These are phyloP conservation scores for Zophobas morio DNA, from an alignment of 1,140 invertebrate species.

Conservation along the genomic window DNA sequence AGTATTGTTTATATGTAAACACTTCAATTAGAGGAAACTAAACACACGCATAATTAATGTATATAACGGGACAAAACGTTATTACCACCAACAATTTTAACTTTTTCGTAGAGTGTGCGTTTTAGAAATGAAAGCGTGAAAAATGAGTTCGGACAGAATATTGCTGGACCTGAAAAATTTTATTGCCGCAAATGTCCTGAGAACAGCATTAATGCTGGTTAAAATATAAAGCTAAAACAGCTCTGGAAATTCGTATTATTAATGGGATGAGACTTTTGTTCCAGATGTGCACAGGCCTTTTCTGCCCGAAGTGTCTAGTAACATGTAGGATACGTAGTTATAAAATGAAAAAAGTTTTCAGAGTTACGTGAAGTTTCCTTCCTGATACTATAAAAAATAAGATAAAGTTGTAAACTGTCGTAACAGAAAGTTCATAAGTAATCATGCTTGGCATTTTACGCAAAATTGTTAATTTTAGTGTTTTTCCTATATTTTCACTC, in stretches of 20 bases:
- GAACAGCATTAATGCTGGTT: constrained; percentile 9
- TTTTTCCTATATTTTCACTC: too few relatives aligned
- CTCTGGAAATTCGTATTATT: constrained; percentile 9
- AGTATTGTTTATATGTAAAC: background rate
- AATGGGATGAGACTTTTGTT: constrained; percentile 10
- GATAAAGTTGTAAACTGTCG: too few relatives aligned
- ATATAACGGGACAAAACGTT: background rate
- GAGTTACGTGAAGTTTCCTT: too few relatives aligned
- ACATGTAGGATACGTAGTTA: background rate
- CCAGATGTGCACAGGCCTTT: constrained; percentile 4
- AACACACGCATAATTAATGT: background rate
- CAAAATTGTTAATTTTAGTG: too few relatives aligned
- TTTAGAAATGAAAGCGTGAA: constrained; percentile 19
- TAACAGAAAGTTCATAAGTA: too few relatives aligned
- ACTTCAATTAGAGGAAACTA: constrained; percentile 3
- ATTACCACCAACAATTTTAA: background rate
- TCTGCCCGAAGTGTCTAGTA: background rate
- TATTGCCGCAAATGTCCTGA: constrained; percentile 6
- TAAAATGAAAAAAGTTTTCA: too few relatives aligned
- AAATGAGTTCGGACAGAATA: background rate
- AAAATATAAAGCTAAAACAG: constrained; percentile 23
- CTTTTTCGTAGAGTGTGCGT: background rate
- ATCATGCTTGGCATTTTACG: too few relatives aligned
- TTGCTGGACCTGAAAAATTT: background rate
- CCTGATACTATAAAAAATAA: too few relatives aligned